Evolutionary conservation across 2,888 invertebrate species (phyloP).

Genomic region (Noctua janthe): DNA sequence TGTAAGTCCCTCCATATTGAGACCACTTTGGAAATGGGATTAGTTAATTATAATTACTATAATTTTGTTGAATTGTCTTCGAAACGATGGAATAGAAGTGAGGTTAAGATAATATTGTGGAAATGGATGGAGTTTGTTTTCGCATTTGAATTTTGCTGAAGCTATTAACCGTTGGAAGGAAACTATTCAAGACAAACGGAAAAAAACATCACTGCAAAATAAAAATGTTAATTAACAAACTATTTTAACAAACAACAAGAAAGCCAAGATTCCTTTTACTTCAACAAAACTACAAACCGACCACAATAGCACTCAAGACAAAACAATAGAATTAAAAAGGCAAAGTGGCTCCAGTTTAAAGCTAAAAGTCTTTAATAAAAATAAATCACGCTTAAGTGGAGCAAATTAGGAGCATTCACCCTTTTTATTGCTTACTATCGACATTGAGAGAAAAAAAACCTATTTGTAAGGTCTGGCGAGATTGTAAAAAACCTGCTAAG

Average conservation of each 20-base stretch:
- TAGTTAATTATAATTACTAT: constrained; percentile 56
- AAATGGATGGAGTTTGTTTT: neutral
- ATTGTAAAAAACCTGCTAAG: constrained; percentile 58
- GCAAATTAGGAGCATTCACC: constrained; percentile 68
- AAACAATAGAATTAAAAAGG: constrained; percentile 50
- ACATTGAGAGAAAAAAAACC: constrained; percentile 51
- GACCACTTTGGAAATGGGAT: constrained; percentile 43
- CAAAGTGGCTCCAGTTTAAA: constrained; percentile 47
- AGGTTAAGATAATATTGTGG: neutral
- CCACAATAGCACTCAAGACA: constrained; percentile 29
- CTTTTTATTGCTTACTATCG: constrained; percentile 68
- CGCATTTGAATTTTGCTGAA: neutral
- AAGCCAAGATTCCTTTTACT: constrained; percentile 8
- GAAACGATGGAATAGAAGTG: constrained; percentile 3
- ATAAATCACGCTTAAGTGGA: constrained; percentile 64
- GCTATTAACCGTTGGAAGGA: neutral
- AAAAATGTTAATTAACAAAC: constrained; percentile 34
- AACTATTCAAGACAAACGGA: neutral
- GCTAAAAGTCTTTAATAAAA: constrained; percentile 60
- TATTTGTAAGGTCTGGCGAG: constrained; percentile 66
- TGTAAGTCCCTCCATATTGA: constrained; percentile 52
- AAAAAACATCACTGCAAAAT: neutral
- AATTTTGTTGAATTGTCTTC: constrained; percentile 39
- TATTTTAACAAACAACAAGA: constrained; percentile 1
- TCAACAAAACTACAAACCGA: constrained; percentile 15